Evolutionary conservation across 1,140 invertebrate species (phyloP).

Genomic region (Formica selysi): DNA sequence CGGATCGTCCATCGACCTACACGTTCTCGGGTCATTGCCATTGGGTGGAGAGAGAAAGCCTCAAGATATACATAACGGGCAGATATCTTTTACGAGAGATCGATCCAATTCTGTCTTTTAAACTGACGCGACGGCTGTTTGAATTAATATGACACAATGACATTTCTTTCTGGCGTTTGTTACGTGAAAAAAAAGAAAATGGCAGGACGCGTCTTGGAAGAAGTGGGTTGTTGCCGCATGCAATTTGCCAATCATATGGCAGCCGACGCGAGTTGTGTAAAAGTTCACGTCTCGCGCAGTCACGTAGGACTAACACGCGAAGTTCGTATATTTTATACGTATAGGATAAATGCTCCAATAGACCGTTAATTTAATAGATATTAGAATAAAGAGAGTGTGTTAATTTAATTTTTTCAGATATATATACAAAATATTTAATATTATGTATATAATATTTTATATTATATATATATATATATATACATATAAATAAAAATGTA

Average conservation of each 20-base stretch:
- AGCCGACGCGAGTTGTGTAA: constrained; percentile 65
- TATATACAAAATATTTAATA: not conserved
- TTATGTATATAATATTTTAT: not conserved
- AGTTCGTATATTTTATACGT: constrained; percentile 15
- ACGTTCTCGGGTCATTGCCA: constrained; percentile 77
- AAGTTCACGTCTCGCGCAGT: constrained; percentile 44
- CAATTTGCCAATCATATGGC: constrained; percentile 65
- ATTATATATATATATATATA: not conserved
- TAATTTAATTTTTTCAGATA: not conserved
- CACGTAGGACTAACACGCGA: constrained; percentile 30
- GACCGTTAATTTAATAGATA: constrained; percentile 16
- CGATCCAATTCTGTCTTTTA: constrained; percentile 15
- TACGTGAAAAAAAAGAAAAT: constrained; percentile 52
- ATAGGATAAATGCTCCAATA: constrained; percentile 39
- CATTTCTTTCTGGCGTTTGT: not conserved
- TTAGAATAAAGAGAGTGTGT: not conserved
- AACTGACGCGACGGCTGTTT: not conserved
- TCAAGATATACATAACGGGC: constrained; percentile 39
- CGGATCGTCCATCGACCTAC: constrained; percentile 78
- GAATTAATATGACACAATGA: constrained; percentile 13
- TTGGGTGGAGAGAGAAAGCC: constrained; percentile 81
- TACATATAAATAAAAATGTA: too few relatives aligned
- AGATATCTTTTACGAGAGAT: constrained; percentile 66
- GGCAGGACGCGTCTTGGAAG: constrained; percentile 39
- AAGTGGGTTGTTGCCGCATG: constrained; percentile 41